These are phyloP conservation scores for Mormyrus proboscirostris DNA, from an alignment of 2,797 vertebrate genomes.

Conservation along the genomic window DNA sequence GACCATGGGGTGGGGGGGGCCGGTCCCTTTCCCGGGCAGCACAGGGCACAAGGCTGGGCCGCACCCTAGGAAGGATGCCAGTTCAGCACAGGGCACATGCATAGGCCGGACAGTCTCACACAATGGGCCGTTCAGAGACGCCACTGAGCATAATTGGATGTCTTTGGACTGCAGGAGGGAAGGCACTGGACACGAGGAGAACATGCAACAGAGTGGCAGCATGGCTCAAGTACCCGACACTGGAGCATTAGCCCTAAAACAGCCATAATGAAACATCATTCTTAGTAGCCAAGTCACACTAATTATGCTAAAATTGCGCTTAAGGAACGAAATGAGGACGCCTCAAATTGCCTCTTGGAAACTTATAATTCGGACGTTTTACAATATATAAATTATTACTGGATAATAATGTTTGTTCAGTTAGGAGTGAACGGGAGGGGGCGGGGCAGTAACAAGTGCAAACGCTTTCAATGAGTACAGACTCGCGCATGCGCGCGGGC, in stretches of 20 bases:
- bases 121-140: too few relatives aligned
- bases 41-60: not conserved
- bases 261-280: constrained; percentile 44
- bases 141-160: too few relatives aligned
- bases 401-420: not conserved
- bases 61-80: not conserved
- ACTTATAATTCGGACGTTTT: constrained; percentile 40
- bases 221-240: not conserved
- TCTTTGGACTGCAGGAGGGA: too few relatives aligned
- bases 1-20: not conserved
- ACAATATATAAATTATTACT: not conserved
- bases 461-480: too few relatives aligned
- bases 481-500: not conserved
- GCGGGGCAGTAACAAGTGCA: not conserved
- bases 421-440: not conserved
- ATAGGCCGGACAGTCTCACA: not conserved
- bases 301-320: not conserved
- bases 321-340: not conserved
- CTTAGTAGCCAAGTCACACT: constrained; percentile 27
- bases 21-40: not conserved
- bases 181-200: too few relatives aligned
- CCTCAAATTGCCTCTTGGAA: constrained; percentile 47
- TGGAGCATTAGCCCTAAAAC: constrained; percentile 16
- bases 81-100: not conserved
- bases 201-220: not conserved